A percentile compares a stretch with the other conserved stretches of the same genome.
Conservation (phyloP, 2,888 invertebrate genomes). For the Escarpia spicata region DNA sequence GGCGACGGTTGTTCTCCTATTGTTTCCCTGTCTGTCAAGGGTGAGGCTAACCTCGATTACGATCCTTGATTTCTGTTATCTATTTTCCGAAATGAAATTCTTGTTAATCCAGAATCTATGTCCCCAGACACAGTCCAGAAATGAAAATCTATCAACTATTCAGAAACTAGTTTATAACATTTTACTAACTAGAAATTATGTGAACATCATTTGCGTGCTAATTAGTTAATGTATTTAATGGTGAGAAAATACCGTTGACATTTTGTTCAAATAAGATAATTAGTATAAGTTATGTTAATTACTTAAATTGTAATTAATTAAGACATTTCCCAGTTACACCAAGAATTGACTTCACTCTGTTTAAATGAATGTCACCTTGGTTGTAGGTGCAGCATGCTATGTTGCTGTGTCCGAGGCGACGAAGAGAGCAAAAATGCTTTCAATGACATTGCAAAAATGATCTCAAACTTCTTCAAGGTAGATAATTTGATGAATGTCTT, state of each 20-base stretch:
- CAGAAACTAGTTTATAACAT: not conserved
- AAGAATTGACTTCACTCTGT: not conserved
- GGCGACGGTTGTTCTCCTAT: not conserved
- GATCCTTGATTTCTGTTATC: no score
- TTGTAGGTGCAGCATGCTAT: slow-evolving; percentile 45
- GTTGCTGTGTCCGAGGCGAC: slow-evolving; percentile 59
- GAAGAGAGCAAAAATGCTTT: slow-evolving; percentile 59
- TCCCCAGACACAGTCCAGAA: not conserved
- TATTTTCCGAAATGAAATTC: not conserved
- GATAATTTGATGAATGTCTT: not conserved
- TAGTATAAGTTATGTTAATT: not conserved
- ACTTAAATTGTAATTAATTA: no score
- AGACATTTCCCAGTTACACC: not conserved
- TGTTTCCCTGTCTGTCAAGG: no score
- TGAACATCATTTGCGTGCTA: not conserved
- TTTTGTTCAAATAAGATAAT: not conserved
- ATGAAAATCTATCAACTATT: not conserved
- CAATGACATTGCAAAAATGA: slow-evolving; percentile 71
- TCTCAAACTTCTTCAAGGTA: slow-evolving; percentile 78
- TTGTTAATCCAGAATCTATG: not conserved
- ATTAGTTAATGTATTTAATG: not conserved
- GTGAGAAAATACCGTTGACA: not conserved
- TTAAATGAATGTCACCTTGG: no score
- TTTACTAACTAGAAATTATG: not conserved
- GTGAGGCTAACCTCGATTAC: no score